phyloP scores from a whole-genome alignment of 1,140 invertebrate genomes.

The Philotrypesis tridentata region DNA sequence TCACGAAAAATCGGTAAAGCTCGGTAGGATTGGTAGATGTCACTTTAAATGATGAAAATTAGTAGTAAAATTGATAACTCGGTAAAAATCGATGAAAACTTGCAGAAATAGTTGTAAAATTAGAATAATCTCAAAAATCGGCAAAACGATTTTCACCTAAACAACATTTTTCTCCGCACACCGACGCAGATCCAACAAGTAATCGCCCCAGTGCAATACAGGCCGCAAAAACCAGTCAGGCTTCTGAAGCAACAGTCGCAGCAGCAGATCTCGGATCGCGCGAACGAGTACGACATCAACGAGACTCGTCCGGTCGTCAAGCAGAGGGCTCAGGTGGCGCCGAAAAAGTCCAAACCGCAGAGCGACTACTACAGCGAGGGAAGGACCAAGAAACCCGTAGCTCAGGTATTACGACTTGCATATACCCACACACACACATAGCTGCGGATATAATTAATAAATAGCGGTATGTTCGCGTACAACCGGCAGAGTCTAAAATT shows the following conservation, averaged over 20 bases:
- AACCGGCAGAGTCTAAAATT: too few species aligned
- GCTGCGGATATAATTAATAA: background rate
- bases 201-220: conserved; percentile 60
- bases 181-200: conserved; percentile 47
- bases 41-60: too few species aligned
- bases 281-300: conserved; percentile 54
- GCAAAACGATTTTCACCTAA: background rate
- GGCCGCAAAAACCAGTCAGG: conserved; percentile 54
- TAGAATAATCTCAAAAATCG: too few species aligned
- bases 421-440: background rate
- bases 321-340: conserved; percentile 53
- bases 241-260: conserved; percentile 51
- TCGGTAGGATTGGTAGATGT: too few species aligned
- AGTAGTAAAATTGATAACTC: too few species aligned
- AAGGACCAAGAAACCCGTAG: conserved; percentile 78
- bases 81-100: too few species aligned
- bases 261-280: conserved; percentile 50
- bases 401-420: conserved; percentile 76
- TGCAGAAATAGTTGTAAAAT: too few species aligned
- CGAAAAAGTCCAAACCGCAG: conserved; percentile 54
- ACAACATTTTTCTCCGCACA: background rate
- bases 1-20: too few species aligned
- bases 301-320: conserved; percentile 52
- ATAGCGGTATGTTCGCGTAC: background rate
- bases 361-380: conserved; percentile 52